These are phyloP conservation scores for Andrena fulva DNA, from an alignment of 2,888 invertebrate species.

Conservation along the genomic window DNA sequence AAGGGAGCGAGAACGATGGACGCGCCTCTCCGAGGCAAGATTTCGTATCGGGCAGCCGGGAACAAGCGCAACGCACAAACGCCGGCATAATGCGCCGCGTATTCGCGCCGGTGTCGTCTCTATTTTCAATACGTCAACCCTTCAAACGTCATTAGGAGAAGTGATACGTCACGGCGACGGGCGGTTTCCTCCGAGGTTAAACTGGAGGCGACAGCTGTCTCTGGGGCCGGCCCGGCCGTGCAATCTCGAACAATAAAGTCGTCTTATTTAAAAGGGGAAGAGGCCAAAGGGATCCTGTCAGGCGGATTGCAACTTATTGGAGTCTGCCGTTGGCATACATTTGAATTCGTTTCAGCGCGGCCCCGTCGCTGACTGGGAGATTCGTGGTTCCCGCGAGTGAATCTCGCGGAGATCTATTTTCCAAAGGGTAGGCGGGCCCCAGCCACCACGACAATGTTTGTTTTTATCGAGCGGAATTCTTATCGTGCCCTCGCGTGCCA, in stretches of 20 bases:
- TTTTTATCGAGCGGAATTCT: constrained; percentile 77
- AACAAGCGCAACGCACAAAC: background rate
- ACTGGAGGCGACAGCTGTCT: constrained; percentile 40
- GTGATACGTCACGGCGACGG: background rate
- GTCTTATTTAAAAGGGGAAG: constrained; percentile 47
- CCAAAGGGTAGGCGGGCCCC: constrained; percentile 26
- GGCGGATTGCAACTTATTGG: constrained; percentile 55
- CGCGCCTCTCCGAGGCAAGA: background rate
- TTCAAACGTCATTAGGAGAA: constrained; percentile 20
- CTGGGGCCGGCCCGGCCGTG: constrained; percentile 5
- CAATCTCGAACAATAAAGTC: constrained; percentile 51
- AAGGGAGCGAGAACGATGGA: background rate
- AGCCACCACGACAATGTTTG: constrained; percentile 67
- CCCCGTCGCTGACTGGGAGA: constrained; percentile 34
- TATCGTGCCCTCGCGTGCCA: constrained; percentile 73
- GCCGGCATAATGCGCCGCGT: background rate
- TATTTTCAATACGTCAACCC: constrained; percentile 26
- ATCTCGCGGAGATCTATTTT: constrained; percentile 56
- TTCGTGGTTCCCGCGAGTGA: constrained; percentile 39
- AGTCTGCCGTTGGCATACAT: constrained; percentile 49
- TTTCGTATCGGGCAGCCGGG: background rate
- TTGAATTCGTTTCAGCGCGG: constrained; percentile 60
- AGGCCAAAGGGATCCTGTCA: constrained; percentile 36
- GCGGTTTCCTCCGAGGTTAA: constrained; percentile 16
- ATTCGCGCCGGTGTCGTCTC: background rate